Evolutionary conservation across 2,888 invertebrate species (phyloP), one percentile per base, ranked within the genome.

Genomic region (Drosophila lacicola): DNA sequence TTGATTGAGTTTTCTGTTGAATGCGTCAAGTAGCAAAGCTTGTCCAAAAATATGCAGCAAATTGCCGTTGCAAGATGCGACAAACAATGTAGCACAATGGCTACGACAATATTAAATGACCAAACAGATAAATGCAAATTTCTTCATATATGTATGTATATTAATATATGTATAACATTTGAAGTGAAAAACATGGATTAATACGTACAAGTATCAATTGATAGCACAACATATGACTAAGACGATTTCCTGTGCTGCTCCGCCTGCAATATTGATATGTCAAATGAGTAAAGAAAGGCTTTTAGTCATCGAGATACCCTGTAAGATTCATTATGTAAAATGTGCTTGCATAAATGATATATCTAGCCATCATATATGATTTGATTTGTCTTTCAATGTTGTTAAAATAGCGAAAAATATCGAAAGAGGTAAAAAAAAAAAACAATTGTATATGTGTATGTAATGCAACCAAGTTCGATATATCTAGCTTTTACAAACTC

Each of bases 1-100:
- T 88, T 83, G 81, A 86, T 71, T 82, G 83, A 72, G 70, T 56
- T 55, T 55, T 64, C 41, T 75, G 72, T 62, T 60, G 72, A 47
- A 65, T 62, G 78, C 81, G 61, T 75, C 79, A 81, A 78, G 75
- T 72, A 63, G 65, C 33, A 65, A 50, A 21, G 68, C 57, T 75
- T 75, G 72, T 78, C 82, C 75, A 67, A 79, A 82, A 80, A 82
- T 72, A 80, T 84, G 71, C 84, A 79, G 66, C 74, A 77, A 79
- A 70, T 73, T 72, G 80, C 65, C 67, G 64, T 49, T 66, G 47
- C 65, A 81, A 81, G 75, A 78, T 68, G 72, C 60, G 46, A n/a
- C 68, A 71, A 68, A 70, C 64, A 67, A 44, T 41, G 54, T 50
- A 65, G 36, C 10, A n/a, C 44, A 50, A 64, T 29, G 61, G 19